Base-by-base conservation (phyloP, 2,888 invertebrate species). In the Dexiosoma caninum region DNA sequence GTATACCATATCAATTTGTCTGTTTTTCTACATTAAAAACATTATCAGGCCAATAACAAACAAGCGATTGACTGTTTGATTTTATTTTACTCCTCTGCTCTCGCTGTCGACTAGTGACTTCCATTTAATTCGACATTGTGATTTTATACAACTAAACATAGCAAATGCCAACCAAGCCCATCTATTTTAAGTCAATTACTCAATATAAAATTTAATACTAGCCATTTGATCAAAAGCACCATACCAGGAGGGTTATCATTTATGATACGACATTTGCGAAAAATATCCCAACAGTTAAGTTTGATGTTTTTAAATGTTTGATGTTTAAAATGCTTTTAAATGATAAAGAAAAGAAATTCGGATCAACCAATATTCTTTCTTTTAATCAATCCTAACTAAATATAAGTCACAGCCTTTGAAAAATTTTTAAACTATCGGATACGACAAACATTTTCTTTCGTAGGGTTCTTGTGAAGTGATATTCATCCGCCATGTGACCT, bases 131-230 rank as follows among this genome's bases (percentile, higher is more conserved):
- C 19, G 1, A 60, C 40, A 42, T 71, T 51, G 30, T 51, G 23
- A 44, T 12, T 62, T 72, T 32, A 40, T 30, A 60, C 49, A 74
- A 2, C 8, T n/a, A 21, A 23, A 46, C 46, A 51, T 2, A 59
- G 16, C 14, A 23, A 69, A 62, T 46, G 72, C 72, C 81, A 75
- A 79, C 70, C 79, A 74, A 77, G 42, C 81, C 81, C 81, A 81
- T 69, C 19, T 30, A 42, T 64, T 69, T 64, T 1, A 30, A 77
- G 57, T 57, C 57, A 71, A 64, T 42, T 71, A 46, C 23, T 46
- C 46, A 40, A 70, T 10, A 40, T 30, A 37, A 21, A 49, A 46
- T 55, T 55, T 40, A 55, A 57, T 57, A 37, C 55, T 59, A 59
- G 0, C 23, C 10, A 62, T 44, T 60, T 62, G 16, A 16, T 62